Evolutionary conservation across 2,113 vertebrate genomes (phyloP).

Genomic region (Lophius piscatorius): DNA sequence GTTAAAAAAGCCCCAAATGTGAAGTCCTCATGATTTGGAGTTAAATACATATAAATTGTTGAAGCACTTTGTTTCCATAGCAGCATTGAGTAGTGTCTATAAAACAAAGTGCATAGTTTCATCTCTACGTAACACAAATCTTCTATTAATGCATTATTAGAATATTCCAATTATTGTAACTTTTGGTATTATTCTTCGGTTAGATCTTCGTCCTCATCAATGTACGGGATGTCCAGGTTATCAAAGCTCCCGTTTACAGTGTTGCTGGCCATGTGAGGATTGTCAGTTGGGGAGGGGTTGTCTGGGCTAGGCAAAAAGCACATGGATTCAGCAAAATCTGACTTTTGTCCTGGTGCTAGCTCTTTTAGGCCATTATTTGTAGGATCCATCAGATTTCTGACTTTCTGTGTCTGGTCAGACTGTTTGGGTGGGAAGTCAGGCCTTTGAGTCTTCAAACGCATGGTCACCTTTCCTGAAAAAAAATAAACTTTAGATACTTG

Average conservation of each 20-base stretch:
- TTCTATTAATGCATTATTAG: constrained; percentile 21
- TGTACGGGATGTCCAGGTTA: constrained; percentile 83
- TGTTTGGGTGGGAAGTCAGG: constrained; percentile 33
- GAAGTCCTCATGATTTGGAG: constrained; percentile 16
- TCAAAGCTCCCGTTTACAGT: constrained; percentile 76
- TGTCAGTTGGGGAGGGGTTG: constrained; percentile 2
- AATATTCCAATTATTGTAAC: constrained; percentile 13
- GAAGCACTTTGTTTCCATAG: constrained; percentile 40
- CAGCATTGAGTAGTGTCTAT: constrained; percentile 43
- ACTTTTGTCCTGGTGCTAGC: constrained; percentile 71
- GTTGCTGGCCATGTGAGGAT: constrained; percentile 27
- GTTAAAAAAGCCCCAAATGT: constrained; percentile 3
- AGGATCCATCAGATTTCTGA: constrained; percentile 30
- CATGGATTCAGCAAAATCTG: constrained; percentile 76
- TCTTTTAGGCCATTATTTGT: constrained; percentile 8
- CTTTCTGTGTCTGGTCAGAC: constrained; percentile 41
- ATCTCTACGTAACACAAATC: constrained; percentile 3
- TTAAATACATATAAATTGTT: constrained; percentile 38
- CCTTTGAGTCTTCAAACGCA: constrained; percentile 25
- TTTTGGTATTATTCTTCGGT: constrained; percentile 1
- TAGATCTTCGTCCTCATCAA: constrained; percentile 72
- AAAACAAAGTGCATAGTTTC: constrained; percentile 55
- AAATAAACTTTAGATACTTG: constrained; percentile 19
- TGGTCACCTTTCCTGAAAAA: constrained; percentile 42
- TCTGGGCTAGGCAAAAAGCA: constrained; percentile 63